Percentiles rank a stretch among this genome's conserved stretches.
Evolutionary conservation across 23 tunicate genomes (phyloP).

Genomic region (Oikopleura vanhoeffeni): DNA sequence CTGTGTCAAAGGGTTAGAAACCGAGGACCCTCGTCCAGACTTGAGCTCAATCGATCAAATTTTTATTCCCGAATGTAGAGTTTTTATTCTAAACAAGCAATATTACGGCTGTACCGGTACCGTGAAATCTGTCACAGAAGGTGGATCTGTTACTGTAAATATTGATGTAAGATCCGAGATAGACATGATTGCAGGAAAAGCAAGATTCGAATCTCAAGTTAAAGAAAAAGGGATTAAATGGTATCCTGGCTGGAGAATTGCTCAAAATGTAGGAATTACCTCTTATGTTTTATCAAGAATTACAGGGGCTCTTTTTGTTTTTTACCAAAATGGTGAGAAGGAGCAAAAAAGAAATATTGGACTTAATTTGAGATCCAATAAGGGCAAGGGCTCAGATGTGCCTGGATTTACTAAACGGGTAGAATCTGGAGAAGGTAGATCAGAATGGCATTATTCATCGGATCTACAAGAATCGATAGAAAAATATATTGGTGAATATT

Average conservation of each 20-base stretch:
- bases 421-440: not conserved
- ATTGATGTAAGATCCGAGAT: not conserved
- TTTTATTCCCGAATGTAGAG: slow-evolving; percentile 30
- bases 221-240: not conserved
- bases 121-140: slow-evolving; percentile 23
- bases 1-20: not conserved
- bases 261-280: slow-evolving; percentile 26
- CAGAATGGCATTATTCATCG: not conserved
- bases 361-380: not conserved
- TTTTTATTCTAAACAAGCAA: slow-evolving; percentile 34
- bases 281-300: slow-evolving; percentile 57
- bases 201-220: not conserved
- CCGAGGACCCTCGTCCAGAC: not conserved
- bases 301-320: slow-evolving; percentile 55
- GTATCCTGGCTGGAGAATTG: slow-evolving; percentile 51
- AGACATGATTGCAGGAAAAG: not conserved
- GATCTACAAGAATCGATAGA: not conserved
- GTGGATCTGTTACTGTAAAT: not conserved
- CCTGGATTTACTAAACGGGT: not conserved
- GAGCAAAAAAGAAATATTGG: not conserved
- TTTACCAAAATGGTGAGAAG: slow-evolving; percentile 23
- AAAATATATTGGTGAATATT: not conserved
- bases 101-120: slow-evolving; percentile 49
- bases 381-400: not conserved
- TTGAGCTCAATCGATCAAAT: slow-evolving; percentile 18